Conservation (phyloP, 2,797 vertebrate genomes). For the Enoplosus armatus region DNA sequence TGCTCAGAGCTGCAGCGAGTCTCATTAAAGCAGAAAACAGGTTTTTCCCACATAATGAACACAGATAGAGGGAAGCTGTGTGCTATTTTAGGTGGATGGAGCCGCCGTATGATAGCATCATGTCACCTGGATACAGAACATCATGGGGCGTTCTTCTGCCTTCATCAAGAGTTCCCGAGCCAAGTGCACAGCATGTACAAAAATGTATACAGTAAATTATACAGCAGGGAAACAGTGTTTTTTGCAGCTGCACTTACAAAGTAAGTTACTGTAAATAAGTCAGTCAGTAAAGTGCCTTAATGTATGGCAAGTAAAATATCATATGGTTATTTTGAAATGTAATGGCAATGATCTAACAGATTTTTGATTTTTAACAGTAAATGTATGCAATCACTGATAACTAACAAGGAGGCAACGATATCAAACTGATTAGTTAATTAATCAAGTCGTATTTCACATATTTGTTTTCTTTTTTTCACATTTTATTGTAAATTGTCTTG, state of each 20-base stretch:
- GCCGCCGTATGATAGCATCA: slow-evolving; percentile 8
- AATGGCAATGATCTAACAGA: not conserved
- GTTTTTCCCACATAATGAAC: slow-evolving; percentile 50
- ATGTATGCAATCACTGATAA: not conserved
- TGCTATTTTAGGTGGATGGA: slow-evolving; percentile 51
- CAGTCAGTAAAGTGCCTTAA: not conserved
- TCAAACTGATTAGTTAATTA: not conserved
- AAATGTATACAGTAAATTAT: not conserved
- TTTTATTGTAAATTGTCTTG: too few species aligned
- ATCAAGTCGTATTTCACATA: too few species aligned
- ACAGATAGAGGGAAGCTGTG: slow-evolving; percentile 22
- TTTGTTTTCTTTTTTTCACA: too few species aligned
- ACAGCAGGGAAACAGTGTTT: not conserved
- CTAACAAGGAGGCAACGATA: not conserved
- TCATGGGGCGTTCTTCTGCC: not conserved
- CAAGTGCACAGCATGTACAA: not conserved
- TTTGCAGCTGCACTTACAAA: not conserved
- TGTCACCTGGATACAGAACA: slow-evolving; percentile 24
- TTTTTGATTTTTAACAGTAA: not conserved
- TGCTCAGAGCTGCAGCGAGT: slow-evolving; percentile 49
- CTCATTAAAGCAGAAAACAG: slow-evolving; percentile 57
- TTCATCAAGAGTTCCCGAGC: slow-evolving; percentile 17
- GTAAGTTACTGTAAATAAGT: slow-evolving; percentile 1
- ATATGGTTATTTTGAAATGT: not conserved
- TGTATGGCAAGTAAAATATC: not conserved